Percentiles rank a stretch among this genome's conserved stretches.
Evolutionary conservation across 2,888 invertebrate genomes (phyloP).

Genomic region (Drosophila algonquin): DNA sequence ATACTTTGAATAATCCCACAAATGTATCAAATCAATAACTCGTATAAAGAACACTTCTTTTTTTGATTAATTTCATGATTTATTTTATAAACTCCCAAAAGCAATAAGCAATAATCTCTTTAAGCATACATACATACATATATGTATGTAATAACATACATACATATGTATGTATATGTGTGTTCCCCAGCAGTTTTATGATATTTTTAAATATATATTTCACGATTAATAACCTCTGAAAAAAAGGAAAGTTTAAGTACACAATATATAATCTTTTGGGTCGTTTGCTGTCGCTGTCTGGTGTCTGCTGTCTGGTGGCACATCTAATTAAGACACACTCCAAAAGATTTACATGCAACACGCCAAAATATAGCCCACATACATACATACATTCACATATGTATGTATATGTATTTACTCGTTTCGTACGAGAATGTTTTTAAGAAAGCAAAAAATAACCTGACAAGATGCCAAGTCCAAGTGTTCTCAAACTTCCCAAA

Average conservation of each 20-base stretch:
- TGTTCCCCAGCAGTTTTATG: background rate
- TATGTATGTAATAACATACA: background rate
- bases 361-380: background rate
- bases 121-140: background rate
- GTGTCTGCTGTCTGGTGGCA: constrained; percentile 36
- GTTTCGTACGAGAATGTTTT: constrained; percentile 14
- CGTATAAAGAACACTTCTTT: background rate
- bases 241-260: constrained; percentile 7
- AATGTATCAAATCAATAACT: background rate
- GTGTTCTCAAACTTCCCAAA: constrained; percentile 24
- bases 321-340: constrained; percentile 67
- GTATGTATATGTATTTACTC: background rate
- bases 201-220: background rate
- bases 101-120: background rate
- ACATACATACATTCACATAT: too few species aligned
- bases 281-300: constrained; percentile 13
- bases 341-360: constrained; percentile 16
- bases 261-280: constrained; percentile 9
- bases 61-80: too few species aligned
- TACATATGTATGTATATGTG: too few species aligned
- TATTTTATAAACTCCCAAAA: too few species aligned
- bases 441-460: constrained; percentile 5
- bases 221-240: background rate
- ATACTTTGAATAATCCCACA: background rate
- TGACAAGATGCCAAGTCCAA: constrained; percentile 53